A percentile compares a stretch with the other conserved stretches of the same genome.
Conservation (phyloP, 2,888 invertebrate genomes). For the Euzophera pinguis region DNA sequence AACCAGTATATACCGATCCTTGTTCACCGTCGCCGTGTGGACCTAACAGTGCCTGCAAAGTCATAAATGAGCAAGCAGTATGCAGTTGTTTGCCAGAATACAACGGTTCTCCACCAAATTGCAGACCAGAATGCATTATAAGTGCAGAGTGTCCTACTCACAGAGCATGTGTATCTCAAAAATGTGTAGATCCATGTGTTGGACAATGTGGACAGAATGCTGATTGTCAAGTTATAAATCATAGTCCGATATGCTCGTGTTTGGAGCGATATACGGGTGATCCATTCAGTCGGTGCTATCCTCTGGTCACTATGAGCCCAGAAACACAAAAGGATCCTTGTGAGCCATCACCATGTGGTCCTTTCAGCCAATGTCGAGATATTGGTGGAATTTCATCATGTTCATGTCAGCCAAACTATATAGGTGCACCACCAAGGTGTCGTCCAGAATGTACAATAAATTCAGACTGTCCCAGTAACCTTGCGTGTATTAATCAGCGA, state of each 20-base stretch:
- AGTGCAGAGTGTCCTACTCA: slow-evolving; percentile 85
- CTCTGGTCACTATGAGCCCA: slow-evolving; percentile 35
- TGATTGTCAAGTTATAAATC: slow-evolving; percentile 85
- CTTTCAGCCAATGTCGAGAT: slow-evolving; percentile 83
- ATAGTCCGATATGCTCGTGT: slow-evolving; percentile 86
- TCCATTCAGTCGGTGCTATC: slow-evolving; percentile 82
- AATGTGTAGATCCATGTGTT: slow-evolving; percentile 86
- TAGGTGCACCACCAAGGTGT: slow-evolving; percentile 85
- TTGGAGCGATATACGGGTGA: slow-evolving; percentile 81
- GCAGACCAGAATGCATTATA: slow-evolving; percentile 86
- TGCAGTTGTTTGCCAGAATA: slow-evolving; percentile 85
- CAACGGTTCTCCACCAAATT: slow-evolving; percentile 83
- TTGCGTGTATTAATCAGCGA: slow-evolving; percentile 87
- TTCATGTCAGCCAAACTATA: slow-evolving; percentile 81
- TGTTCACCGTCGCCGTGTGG: slow-evolving; percentile 91
- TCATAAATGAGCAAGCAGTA: slow-evolving; percentile 84
- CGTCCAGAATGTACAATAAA: slow-evolving; percentile 85
- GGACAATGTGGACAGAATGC: slow-evolving; percentile 87
- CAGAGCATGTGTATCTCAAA: slow-evolving; percentile 83
- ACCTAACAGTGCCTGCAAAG: slow-evolving; percentile 88
- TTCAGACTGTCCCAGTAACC: slow-evolving; percentile 86
- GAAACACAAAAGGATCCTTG: slow-evolving; percentile 75
- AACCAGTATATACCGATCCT: slow-evolving; percentile 69
- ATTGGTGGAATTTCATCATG: slow-evolving; percentile 82
- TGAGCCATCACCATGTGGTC: slow-evolving; percentile 83